Conservation (phyloP, 1,140 invertebrate species). For the Chelonus insularis region DNA sequence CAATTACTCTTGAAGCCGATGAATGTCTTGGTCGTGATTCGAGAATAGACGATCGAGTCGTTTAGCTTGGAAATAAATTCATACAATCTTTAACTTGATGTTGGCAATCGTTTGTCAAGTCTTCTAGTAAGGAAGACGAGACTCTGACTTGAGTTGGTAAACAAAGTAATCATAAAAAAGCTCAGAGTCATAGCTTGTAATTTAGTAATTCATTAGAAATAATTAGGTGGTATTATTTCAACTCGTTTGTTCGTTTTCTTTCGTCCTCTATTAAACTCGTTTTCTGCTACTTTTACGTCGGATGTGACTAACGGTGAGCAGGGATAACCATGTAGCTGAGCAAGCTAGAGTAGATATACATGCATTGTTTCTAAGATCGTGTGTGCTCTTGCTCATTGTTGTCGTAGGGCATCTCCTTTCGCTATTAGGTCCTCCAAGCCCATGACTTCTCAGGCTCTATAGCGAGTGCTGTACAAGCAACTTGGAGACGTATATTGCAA, state of each 20-base stretch:
- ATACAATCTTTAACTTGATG: no score
- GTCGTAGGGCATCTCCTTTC: slow-evolving; percentile 10
- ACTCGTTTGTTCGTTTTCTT: slow-evolving; percentile 13
- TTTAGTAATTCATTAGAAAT: slow-evolving; percentile 51
- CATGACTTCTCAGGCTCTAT: no score
- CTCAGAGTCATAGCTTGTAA: no score
- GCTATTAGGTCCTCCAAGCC: neutral
- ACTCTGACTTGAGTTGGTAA: no score
- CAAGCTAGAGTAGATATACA: slow-evolving; percentile 20
- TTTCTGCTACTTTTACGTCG: neutral
- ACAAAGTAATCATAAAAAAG: no score
- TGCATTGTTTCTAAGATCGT: slow-evolving; percentile 25
- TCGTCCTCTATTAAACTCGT: neutral
- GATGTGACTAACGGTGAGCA: slow-evolving; percentile 22
- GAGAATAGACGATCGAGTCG: slow-evolving; percentile 1
- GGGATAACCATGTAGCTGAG: slow-evolving; percentile 6
- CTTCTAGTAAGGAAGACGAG: no score
- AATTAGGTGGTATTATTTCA: slow-evolving; percentile 42
- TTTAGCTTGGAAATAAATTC: neutral
- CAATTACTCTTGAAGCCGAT: slow-evolving; percentile 17
- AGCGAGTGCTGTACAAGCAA: neutral
- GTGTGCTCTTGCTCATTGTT: slow-evolving; percentile 22
- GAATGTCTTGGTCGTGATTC: slow-evolving; percentile 6
- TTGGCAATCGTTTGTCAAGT: no score
- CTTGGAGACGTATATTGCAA: neutral